Percentiles rank a stretch among this genome's conserved stretches.
Conservation (phyloP, 1,140 invertebrate genomes). For the Brachionus paranguensis region DNA sequence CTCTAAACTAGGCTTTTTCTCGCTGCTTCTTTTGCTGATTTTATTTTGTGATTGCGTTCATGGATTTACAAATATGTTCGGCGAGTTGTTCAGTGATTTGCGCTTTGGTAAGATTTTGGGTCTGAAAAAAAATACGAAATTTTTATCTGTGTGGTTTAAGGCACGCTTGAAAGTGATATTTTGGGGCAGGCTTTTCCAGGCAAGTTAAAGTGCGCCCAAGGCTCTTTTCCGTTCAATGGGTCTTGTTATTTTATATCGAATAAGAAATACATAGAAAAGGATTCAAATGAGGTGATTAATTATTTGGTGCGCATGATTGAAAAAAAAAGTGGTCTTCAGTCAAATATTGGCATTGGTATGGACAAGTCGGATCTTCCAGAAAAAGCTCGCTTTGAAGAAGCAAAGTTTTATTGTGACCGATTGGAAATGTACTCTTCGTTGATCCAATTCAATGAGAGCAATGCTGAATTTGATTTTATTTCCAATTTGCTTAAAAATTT, state of each 20-base stretch:
- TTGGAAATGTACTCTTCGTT: background rate
- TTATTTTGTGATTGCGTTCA: background rate
- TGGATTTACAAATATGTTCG: slow-evolving; percentile 26
- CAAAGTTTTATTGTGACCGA: background rate
- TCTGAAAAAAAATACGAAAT: background rate
- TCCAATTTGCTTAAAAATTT: slow-evolving; percentile 15
- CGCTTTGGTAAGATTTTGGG: background rate
- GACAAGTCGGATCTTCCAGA: background rate
- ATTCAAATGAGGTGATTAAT: background rate
- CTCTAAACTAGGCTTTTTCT: background rate
- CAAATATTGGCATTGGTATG: background rate
- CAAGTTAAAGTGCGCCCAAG: slow-evolving; percentile 26
- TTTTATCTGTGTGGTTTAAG: background rate
- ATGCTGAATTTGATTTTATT: slow-evolving; percentile 21
- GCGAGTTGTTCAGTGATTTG: slow-evolving; percentile 20
- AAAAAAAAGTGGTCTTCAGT: background rate
- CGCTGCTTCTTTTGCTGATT: background rate
- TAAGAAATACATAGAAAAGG: background rate
- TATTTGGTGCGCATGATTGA: background rate
- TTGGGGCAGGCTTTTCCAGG: background rate
- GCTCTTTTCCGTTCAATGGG: background rate
- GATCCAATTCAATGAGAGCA: background rate
- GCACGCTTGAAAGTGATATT: background rate
- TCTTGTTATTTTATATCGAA: slow-evolving; percentile 39
- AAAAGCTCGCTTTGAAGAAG: background rate